Conservation (phyloP, 2,888 invertebrate species). For the Cantharis nigra region DNA sequence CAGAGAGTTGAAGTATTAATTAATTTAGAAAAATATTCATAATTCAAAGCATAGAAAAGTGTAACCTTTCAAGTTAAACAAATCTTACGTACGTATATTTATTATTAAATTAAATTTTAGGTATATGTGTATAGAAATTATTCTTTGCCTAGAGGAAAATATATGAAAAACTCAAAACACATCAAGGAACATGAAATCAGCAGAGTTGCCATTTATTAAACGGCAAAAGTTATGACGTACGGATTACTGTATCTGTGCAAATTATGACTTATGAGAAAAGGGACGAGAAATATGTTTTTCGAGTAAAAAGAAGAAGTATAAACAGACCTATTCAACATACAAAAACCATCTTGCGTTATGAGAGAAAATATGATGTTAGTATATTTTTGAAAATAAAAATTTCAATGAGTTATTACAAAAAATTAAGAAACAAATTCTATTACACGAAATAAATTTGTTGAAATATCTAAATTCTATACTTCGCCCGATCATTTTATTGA, state of each 20-base stretch:
- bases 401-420: not conserved
- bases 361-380: conserved; percentile 12
- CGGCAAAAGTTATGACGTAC: conserved; percentile 14
- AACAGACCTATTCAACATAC: conserved; percentile 13
- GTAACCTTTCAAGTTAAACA: no score
- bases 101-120: not conserved
- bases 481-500: not conserved
- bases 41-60: no score
- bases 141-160: not conserved
- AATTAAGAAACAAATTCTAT: not conserved
- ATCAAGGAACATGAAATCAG: not conserved
- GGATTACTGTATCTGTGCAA: conserved; percentile 21
- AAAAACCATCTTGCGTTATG: conserved; percentile 6
- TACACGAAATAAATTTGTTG: not conserved
- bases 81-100: not conserved
- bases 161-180: not conserved
- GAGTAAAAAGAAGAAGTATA: conserved; percentile 18
- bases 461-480: not conserved
- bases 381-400: conserved; percentile 14
- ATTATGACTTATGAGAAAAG: conserved; percentile 21
- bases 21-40: not conserved
- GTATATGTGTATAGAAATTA: not conserved
- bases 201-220: conserved; percentile 19
- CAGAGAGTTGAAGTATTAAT: not conserved
- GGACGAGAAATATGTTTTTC: conserved; percentile 18